These are phyloP conservation scores for Rhabdomys dilectus DNA, from an alignment of 2,113 vertebrate genomes.

Conservation along the genomic window DNA sequence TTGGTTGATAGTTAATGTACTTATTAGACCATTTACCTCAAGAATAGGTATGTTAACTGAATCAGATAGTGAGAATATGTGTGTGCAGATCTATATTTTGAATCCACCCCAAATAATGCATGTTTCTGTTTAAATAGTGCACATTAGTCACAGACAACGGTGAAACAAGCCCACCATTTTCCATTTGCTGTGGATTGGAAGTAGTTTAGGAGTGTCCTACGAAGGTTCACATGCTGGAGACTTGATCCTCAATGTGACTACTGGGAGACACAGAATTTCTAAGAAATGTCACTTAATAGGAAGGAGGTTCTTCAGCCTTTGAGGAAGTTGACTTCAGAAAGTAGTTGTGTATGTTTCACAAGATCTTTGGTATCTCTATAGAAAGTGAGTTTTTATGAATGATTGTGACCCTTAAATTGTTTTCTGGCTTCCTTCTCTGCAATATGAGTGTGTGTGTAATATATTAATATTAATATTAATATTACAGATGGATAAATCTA, in stretches of 20 bases:
- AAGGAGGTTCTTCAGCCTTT: background rate
- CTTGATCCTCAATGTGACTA: too few species aligned
- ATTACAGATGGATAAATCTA: too few species aligned
- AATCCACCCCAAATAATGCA: slow-evolving; percentile 52
- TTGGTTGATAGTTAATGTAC: slow-evolving; percentile 6
- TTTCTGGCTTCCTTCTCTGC: background rate
- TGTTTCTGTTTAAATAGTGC: slow-evolving; percentile 6
- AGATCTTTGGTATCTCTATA: background rate
- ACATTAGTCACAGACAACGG: slow-evolving; percentile 9
- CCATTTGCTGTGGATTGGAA: background rate
- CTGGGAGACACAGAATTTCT: too few species aligned
- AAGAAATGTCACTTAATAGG: background rate
- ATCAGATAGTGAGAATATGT: background rate
- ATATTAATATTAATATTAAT: too few species aligned
- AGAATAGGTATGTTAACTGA: slow-evolving; percentile 39
- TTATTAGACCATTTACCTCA: background rate
- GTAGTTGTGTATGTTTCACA: background rate
- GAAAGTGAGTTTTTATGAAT: background rate
- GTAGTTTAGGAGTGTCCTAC: background rate
- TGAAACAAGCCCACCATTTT: background rate
- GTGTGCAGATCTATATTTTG: background rate
- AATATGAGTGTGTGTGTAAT: too few species aligned
- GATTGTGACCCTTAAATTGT: background rate
- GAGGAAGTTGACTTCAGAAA: background rate
- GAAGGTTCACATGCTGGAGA: background rate